phyloP scores from a whole-genome alignment of 2,113 vertebrate species.

The Mandrillus leucophaeus region DNA sequence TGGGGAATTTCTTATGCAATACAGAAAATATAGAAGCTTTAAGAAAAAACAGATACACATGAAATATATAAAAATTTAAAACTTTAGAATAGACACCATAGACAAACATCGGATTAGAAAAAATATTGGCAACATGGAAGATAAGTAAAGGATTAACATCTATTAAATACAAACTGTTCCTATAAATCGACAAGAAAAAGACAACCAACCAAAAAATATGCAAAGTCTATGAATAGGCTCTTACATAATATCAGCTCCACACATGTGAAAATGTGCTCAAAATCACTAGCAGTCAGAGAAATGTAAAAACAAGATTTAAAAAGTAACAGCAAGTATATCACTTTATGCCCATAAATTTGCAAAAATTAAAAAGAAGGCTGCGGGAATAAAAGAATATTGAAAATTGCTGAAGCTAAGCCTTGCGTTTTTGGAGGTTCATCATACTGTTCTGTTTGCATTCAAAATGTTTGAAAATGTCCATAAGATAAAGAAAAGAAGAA shows the following conservation, averaged over 20 bases:
- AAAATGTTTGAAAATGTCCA: constrained; percentile 2
- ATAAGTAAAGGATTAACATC: constrained; percentile 2
- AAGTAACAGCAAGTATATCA: constrained; percentile 19
- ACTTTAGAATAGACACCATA: not conserved
- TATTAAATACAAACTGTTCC: not conserved
- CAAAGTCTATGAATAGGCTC: constrained; percentile 1
- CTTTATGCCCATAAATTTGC: constrained; percentile 48
- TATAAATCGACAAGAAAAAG: constrained; percentile 22
- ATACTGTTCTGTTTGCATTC: not conserved
- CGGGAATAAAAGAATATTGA: not conserved
- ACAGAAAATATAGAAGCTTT: not conserved
- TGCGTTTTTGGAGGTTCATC: not conserved
- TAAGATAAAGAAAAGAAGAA: too few relatives aligned
- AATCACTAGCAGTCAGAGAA: constrained; percentile 49
- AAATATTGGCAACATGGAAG: not conserved
- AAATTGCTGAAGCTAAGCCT: not conserved
- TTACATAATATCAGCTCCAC: constrained; percentile 27
- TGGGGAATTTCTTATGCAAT: not conserved
- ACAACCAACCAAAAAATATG: constrained; percentile 1
- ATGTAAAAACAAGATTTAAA: not conserved
- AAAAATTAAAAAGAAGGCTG: constrained; percentile 2
- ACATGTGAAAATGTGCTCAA: constrained; percentile 15
- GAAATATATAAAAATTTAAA: not conserved
- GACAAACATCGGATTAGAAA: constrained; percentile 4
- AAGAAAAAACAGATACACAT: not conserved